These are phyloP conservation scores for Acanthornis magna DNA, from an alignment of 2,797 vertebrate species.

Conservation along the genomic window DNA sequence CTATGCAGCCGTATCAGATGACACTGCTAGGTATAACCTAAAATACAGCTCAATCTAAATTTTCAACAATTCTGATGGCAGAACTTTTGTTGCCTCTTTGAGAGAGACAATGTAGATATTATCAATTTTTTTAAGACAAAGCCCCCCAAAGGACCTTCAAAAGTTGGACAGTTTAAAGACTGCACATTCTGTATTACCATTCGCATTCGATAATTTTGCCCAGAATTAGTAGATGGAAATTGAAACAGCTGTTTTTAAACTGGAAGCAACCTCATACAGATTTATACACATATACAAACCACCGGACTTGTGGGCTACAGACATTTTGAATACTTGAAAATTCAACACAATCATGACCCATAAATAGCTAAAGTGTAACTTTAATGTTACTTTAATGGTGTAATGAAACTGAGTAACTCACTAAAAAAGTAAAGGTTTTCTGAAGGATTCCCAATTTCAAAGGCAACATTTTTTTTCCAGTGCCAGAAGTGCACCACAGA, in stretches of 20 bases:
- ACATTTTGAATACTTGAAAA: not conserved
- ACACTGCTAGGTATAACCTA: not conserved
- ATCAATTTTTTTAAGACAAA: not conserved
- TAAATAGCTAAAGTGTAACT: not conserved
- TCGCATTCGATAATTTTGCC: not conserved
- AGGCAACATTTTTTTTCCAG: not conserved
- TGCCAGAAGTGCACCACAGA: not conserved
- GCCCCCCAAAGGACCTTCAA: accelerated
- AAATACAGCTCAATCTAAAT: not conserved
- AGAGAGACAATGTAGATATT: not conserved
- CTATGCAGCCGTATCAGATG: not conserved
- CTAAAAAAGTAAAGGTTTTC: not conserved
- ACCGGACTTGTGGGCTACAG: not conserved
- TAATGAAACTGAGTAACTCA: not conserved
- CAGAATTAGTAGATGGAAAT: not conserved
- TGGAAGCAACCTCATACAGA: not conserved
- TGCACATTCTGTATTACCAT: not conserved
- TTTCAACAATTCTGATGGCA: not conserved
- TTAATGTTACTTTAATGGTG: no score
- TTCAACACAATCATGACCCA: not conserved
- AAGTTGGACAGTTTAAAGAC: not conserved
- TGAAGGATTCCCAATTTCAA: not conserved
- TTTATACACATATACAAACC: not conserved
- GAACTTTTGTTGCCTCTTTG: not conserved
- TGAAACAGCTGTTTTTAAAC: not conserved